Conservation (phyloP, 2,113 vertebrate species). For the Pollimyrus isidori region DNA sequence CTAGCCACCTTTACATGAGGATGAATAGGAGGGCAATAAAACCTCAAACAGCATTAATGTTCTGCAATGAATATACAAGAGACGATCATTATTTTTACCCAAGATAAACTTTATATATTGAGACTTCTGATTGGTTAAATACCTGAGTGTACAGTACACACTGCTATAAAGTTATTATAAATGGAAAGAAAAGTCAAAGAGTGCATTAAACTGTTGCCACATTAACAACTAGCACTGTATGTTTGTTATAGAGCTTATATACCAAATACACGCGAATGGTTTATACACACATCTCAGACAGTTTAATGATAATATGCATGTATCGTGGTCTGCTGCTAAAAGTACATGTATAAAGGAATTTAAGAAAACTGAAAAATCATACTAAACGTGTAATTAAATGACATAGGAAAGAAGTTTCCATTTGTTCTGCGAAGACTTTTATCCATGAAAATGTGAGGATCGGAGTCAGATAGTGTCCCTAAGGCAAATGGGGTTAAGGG, state of each 20-base stretch:
- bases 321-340: not conserved
- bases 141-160: not conserved
- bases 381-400: not conserved
- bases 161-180: not conserved
- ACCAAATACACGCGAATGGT: not conserved
- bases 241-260: not conserved
- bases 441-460: not conserved
- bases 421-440: not conserved
- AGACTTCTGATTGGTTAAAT: not conserved
- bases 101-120: not conserved
- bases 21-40: not conserved
- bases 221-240: not conserved
- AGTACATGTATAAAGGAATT: not conserved
- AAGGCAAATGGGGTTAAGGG: not conserved
- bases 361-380: not conserved
- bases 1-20: not conserved
- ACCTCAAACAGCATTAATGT: not conserved
- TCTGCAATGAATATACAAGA: not conserved
- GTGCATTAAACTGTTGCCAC: not conserved
- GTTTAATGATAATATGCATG: not conserved
- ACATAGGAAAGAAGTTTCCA: not conserved
- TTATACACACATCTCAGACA: not conserved
- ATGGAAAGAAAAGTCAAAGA: not conserved
- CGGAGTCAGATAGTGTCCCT: not conserved
- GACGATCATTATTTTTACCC: not conserved